Percentiles rank a stretch among this genome's conserved stretches.
Evolutionary conservation across 2,113 vertebrate genomes (phyloP).

Genomic region (Salminus brasiliensis): DNA sequence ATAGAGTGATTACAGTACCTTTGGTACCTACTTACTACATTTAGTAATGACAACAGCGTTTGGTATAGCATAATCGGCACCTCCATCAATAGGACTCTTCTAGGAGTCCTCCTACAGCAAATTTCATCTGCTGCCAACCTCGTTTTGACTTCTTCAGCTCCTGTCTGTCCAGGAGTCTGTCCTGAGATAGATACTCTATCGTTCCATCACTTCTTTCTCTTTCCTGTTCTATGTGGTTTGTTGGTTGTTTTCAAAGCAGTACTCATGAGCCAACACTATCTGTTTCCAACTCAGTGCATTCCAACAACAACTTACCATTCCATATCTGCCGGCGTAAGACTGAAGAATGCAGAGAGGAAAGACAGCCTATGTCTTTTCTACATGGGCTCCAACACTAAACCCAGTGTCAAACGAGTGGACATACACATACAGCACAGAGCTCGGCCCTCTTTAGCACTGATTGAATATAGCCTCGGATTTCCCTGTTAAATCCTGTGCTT

Average conservation of each 20-base stretch:
- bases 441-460: conserved; percentile 52
- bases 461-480: conserved; percentile 61
- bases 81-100: too few species aligned
- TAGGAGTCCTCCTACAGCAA: too few species aligned
- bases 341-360: conserved; percentile 33
- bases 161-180: conserved; percentile 1
- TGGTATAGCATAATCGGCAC: too few species aligned
- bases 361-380: conserved; percentile 46
- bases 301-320: conserved; percentile 40
- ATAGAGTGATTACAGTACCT: too few species aligned
- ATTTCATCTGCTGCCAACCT: conserved; percentile 39
- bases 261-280: conserved; percentile 33
- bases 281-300: conserved; percentile 45
- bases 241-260: conserved; percentile 46
- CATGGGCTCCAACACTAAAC: conserved; percentile 42
- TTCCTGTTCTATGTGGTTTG: conserved; percentile 27
- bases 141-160: conserved; percentile 8
- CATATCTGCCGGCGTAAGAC: background rate
- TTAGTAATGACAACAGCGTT: too few species aligned
- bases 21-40: too few species aligned
- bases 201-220: background rate
- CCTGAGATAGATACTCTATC: conserved; percentile 16
- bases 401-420: conserved; percentile 56
- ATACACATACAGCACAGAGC: conserved; percentile 52
- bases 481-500: conserved; percentile 37